Evolutionary conservation across 2,797 vertebrate species (phyloP).

Genomic region (Anguilla marmorata): DNA sequence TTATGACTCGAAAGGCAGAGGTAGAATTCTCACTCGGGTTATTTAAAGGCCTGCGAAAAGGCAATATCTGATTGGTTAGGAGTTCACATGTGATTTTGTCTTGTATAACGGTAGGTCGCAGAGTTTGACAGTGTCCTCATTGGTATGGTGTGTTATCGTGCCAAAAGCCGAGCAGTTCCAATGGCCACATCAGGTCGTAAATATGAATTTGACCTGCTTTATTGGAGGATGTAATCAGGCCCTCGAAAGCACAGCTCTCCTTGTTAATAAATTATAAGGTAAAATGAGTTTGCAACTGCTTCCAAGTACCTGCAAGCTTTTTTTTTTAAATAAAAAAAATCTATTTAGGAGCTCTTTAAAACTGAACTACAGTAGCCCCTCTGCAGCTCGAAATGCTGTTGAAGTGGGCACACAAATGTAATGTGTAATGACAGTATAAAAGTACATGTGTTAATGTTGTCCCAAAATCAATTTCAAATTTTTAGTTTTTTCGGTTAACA

Average conservation of each 20-base stretch:
- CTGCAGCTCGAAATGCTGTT: not conserved
- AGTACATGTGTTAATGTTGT: not conserved
- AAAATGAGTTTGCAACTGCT: not conserved
- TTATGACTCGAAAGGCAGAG: not conserved
- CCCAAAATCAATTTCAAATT: not conserved
- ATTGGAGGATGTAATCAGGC: not conserved
- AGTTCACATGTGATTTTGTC: not conserved
- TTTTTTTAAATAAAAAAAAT: not conserved
- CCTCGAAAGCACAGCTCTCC: not conserved
- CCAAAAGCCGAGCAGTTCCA: not conserved
- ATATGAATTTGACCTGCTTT: constrained; percentile 10
- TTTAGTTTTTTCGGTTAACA: not conserved
- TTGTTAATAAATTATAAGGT: not conserved
- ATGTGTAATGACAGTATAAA: not conserved
- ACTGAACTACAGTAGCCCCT: not conserved
- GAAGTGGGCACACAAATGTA: not conserved
- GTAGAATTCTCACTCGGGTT: not conserved
- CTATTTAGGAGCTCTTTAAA: not conserved
- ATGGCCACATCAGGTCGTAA: not conserved
- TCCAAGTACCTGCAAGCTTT: not conserved
- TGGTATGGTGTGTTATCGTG: not conserved
- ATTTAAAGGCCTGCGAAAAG: not conserved
- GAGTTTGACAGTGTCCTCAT: not conserved
- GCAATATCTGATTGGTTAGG: not conserved
- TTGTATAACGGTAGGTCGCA: not conserved